Evolutionary conservation across 2,797 vertebrate genomes (phyloP).

Genomic region (Pseudomugil gertrudae): DNA sequence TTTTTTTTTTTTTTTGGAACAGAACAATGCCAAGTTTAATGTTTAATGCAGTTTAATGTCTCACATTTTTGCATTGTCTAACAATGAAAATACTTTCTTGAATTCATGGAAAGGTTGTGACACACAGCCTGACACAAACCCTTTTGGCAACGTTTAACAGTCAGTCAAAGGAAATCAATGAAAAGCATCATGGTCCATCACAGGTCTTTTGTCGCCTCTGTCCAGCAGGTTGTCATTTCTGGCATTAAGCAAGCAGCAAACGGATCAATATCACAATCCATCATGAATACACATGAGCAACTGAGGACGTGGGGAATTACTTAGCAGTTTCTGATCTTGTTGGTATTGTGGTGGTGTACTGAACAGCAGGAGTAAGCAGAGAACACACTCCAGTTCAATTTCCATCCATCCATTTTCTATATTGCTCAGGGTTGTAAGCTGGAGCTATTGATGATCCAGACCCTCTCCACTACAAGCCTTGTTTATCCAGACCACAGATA

Average conservation of each 20-base stretch:
- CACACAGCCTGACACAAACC: neutral
- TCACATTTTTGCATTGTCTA: neutral
- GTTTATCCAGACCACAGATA: too few relatives aligned
- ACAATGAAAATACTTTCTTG: neutral
- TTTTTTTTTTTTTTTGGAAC: constrained; percentile 1
- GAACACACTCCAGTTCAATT: neutral
- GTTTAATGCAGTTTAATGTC: neutral
- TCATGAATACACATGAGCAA: constrained; percentile 24
- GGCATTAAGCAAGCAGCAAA: constrained; percentile 8
- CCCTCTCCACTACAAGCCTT: too few relatives aligned
- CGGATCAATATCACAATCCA: constrained; percentile 46
- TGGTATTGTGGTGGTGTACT: neutral
- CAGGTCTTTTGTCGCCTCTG: constrained; percentile 17
- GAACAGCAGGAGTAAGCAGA: neutral
- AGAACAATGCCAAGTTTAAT: constrained; percentile 4
- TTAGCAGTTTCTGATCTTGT: constrained; percentile 2
- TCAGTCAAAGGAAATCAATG: constrained; percentile 45
- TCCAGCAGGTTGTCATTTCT: constrained; percentile 22
- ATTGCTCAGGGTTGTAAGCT: too few relatives aligned
- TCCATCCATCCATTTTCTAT: too few relatives aligned
- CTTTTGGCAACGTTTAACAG: constrained; percentile 10
- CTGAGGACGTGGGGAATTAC: constrained; percentile 17
- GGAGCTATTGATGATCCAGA: too few relatives aligned
- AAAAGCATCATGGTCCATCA: constrained; percentile 29
- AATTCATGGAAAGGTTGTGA: neutral